These are phyloP conservation scores for Hormiphora californensis DNA, from an alignment of 37 sponge, comb jelly and placozoan species.

Conservation along the genomic window DNA sequence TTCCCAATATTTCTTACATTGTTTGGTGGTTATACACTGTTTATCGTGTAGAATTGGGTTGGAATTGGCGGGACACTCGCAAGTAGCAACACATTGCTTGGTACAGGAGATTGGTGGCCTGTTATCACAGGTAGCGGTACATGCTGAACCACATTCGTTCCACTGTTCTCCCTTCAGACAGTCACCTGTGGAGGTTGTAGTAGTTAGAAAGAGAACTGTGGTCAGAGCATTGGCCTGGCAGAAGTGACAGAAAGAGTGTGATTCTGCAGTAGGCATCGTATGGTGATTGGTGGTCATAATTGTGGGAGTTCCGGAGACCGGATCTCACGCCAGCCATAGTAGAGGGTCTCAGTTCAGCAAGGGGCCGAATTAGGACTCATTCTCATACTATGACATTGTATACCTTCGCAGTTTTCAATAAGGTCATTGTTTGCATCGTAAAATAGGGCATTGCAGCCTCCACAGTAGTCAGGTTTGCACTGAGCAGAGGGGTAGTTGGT, in stretches of 20 bases:
- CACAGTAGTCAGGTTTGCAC: slow-evolving; percentile 2
- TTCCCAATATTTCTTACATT: too few relatives aligned
- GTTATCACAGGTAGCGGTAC: not conserved
- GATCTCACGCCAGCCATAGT: not conserved
- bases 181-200: not conserved
- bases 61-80: not conserved
- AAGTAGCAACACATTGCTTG: not conserved
- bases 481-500: not conserved
- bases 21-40: not conserved
- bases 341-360: not conserved
- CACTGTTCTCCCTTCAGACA: not conserved
- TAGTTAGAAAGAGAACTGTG: not conserved
- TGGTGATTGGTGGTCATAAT: not conserved
- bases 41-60: not conserved
- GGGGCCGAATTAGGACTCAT: not conserved
- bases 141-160: not conserved
- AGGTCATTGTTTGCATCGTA: not conserved
- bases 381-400: not conserved
- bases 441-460: not conserved
- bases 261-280: too few relatives aligned
- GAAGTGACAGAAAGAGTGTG: too few relatives aligned
- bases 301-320: not conserved
- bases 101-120: not conserved
- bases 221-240: too few relatives aligned
- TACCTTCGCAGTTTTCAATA: not conserved